Base-by-base conservation (phyloP, 2,113 vertebrate genomes). In the Urocolius indicus region DNA sequence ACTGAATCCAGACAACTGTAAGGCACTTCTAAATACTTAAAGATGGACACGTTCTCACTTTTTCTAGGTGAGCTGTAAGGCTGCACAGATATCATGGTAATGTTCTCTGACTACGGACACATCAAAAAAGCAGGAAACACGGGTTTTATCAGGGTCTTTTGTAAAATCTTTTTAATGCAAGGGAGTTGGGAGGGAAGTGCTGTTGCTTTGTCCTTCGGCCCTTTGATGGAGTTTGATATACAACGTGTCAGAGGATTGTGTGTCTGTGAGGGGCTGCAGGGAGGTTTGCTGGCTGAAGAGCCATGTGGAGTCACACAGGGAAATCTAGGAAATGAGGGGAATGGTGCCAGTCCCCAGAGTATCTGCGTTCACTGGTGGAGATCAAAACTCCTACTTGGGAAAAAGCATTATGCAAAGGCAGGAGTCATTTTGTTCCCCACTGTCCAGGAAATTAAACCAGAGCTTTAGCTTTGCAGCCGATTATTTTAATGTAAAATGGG, bases 101-200 rank as follows among this genome's bases (percentile, higher is more conserved):
- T 7, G 34, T 69, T 72, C 69, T 46, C 89, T 1, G 14, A 30
- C 77, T 66, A 51, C 30, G 55, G 66, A 4, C 83, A 96, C 96
- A 90, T 98, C 97, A 98, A 97, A 98, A 98, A 97, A 93, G 90
- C 97, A 98, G 98, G 98, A 98, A 98, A 87, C 84, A 4, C 94
- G 84, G 16, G 13, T 96, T 98, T 98, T 96, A 98, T 98, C 95
- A 86, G 93, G 93, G 96, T 95, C 96, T 95, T 97, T 97, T 79
- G 94, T 69, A 29, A 95, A 94, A 75, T 91, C 96, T 94, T 92
- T 91, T 87, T 90, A 94, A 92, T 93, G 97, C 97, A 76, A 82
- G 94, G 59, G 80, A 97, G 91, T 26, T 87, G 94, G 94, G 97
- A 97, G 97, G 93, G 93, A 90, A 22, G 69, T 89, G 96, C 97